A percentile compares a stretch with the other conserved stretches of the same genome.
Conservation (phyloP, 2,888 invertebrate genomes). For the Trissolcus japonicus region DNA sequence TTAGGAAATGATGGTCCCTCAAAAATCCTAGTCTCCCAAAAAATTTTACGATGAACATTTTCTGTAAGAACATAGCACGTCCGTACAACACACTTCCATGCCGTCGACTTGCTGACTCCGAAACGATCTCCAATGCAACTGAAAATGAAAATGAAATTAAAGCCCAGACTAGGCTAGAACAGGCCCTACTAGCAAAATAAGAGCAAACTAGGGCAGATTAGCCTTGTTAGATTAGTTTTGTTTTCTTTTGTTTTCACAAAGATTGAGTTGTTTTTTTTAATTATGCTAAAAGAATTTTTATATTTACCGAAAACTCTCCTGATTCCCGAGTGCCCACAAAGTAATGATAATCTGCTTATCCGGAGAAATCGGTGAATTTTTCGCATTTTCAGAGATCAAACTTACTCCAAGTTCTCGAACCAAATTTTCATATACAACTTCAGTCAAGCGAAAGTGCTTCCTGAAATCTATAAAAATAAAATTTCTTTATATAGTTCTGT, state of each 20-base stretch:
- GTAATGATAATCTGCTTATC: constrained; percentile 14
- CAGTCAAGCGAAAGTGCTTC: constrained; percentile 9
- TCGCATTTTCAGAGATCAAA: background rate
- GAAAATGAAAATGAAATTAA: too few species aligned
- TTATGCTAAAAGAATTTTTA: too few species aligned
- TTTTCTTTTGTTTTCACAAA: too few species aligned
- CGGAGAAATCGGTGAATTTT: constrained; percentile 5
- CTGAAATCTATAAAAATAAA: background rate
- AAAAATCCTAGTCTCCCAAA: constrained; percentile 2
- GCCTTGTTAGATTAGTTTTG: too few species aligned
- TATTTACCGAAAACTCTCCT: constrained; percentile 6
- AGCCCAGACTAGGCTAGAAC: too few species aligned
- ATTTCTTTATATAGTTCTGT: too few species aligned
- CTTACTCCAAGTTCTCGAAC: background rate
- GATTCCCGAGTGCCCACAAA: constrained; percentile 14
- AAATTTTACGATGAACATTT: background rate
- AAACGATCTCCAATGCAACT: constrained; percentile 14
- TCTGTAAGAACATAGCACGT: background rate
- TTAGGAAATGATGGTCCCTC: background rate
- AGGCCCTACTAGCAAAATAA: too few species aligned
- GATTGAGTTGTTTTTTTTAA: too few species aligned
- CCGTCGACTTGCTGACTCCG: constrained; percentile 11
- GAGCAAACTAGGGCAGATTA: too few species aligned
- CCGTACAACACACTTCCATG: constrained; percentile 10
- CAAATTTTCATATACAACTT: background rate